Conservation (phyloP, 2,888 invertebrate genomes). For the Cerastoderma edule region DNA sequence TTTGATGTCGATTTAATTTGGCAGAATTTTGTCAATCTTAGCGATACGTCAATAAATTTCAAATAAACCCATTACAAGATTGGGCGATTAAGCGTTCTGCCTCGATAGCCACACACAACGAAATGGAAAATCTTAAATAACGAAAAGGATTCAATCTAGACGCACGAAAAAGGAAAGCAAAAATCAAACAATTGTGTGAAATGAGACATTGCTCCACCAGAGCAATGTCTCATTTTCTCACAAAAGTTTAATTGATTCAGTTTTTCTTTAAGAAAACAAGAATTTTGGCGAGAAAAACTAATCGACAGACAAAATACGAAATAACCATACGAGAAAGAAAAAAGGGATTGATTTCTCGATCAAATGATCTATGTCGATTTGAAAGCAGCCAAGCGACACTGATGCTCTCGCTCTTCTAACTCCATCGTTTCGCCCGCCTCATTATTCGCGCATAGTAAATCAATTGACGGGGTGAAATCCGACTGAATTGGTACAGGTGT, state of each 20-base stretch:
- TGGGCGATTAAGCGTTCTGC: background rate
- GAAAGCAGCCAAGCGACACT: background rate
- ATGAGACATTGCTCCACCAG: too few relatives aligned
- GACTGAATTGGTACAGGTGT: background rate
- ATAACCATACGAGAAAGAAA: too few relatives aligned
- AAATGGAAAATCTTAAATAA: background rate
- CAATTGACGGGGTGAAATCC: slow-evolving; percentile 9
- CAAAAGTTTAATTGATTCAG: too few relatives aligned
- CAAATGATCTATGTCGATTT: slow-evolving; percentile 19
- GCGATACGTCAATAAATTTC: slow-evolving; percentile 18
- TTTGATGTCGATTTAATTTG: slow-evolving; percentile 24
- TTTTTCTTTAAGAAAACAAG: too few relatives aligned
- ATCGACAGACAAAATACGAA: too few relatives aligned
- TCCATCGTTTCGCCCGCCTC: slow-evolving; percentile 13
- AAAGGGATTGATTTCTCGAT: slow-evolving; percentile 3
- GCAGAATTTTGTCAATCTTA: slow-evolving; percentile 17
- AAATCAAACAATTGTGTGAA: background rate
- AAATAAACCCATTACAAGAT: slow-evolving; percentile 11
- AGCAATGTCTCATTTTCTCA: too few relatives aligned
- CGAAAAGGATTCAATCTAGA: too few relatives aligned
- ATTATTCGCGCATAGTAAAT: slow-evolving; percentile 19
- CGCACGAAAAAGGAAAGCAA: background rate
- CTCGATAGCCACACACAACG: background rate
- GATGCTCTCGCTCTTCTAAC: slow-evolving; percentile 3
- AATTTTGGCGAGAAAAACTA: too few relatives aligned